Base-by-base conservation (phyloP, 2,113 vertebrate genomes). In the Nothoprocta pentlandii region DNA sequence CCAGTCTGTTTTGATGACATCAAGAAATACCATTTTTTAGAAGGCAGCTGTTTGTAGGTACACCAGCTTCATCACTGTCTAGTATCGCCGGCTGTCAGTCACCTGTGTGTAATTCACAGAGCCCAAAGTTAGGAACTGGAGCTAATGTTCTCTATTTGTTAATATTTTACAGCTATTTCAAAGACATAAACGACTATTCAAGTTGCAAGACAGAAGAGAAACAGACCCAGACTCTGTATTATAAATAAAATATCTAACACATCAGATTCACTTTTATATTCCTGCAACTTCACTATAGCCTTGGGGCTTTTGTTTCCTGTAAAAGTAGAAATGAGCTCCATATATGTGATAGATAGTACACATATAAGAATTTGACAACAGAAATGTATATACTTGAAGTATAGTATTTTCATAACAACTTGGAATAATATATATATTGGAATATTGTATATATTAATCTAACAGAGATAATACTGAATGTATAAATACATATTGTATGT, bases 401-500 rank as follows among this genome's bases (percentile, higher is more conserved):
- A 44, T 68, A 42, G 6, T 56, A n/a, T 84, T 2, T 1, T 78
- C 8, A 3, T 83, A 90, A 80, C 34, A 76, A 28, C 32, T 75
- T 93, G 51, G 28, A 64, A 66, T 79, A 75, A 56, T 89, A 64
- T 81, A 58, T 58, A 32, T 2, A 44, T 26, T 86, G 28, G 54
- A 58, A 58, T 78, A 5, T 22, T 75, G 12, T 75, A 73, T 79
- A 53, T 12, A 64, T 68, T 93, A 70, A 85, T 83, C 74, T 54
- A 87, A 70, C 15, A 79, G 41, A 58, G 47, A 28, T 75, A 71
- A 71, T 44, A 68, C 22, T 39, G 28, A 42, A 46, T 49, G 6
- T 41, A 84, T 92, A 95, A 94, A 88, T 73, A 74, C 42, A 76
- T 61, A 78, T 84, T 64, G 28, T 10, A 36, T 92, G 63, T 93